These are phyloP conservation scores for Loris lydekkerianus DNA, from an alignment of 2,797 vertebrate species.

Conservation along the genomic window DNA sequence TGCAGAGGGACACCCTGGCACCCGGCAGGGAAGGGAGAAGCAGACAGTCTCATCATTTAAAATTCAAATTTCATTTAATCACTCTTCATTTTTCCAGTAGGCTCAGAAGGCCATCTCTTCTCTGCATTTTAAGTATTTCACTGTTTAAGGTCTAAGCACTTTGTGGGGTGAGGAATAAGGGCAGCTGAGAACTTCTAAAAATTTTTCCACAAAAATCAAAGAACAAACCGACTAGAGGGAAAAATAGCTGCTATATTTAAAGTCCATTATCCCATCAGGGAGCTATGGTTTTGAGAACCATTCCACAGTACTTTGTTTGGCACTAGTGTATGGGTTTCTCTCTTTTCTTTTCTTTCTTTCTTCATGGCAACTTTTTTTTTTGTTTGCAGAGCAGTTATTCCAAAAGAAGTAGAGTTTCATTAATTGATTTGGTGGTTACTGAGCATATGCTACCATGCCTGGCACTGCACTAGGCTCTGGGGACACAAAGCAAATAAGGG, in stretches of 20 bases:
- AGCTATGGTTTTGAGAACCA: constrained; percentile 85
- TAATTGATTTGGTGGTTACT: neutral
- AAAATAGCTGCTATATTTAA: constrained; percentile 89
- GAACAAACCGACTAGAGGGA: constrained; percentile 79
- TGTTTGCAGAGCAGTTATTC: constrained; percentile 70
- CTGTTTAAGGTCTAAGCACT: constrained; percentile 82
- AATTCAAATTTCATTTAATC: constrained; percentile 69
- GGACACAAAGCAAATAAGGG: neutral
- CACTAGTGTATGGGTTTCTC: constrained; percentile 77
- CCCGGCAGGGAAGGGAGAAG: constrained; percentile 45
- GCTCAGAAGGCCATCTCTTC: constrained; percentile 67
- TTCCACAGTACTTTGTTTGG: constrained; percentile 83
- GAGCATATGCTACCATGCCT: neutral
- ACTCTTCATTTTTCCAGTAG: constrained; percentile 58
- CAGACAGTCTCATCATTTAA: constrained; percentile 66
- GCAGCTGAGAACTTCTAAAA: constrained; percentile 73
- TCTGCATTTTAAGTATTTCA: constrained; percentile 71
- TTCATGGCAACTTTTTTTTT: constrained; percentile 64
- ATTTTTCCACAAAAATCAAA: constrained; percentile 88
- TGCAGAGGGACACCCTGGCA: constrained; percentile 51
- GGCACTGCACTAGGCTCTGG: neutral
- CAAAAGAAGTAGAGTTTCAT: constrained; percentile 74
- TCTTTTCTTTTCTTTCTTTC: constrained; percentile 67
- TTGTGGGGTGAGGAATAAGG: constrained; percentile 69
- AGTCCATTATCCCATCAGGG: constrained; percentile 85